Evolutionary conservation across 2,888 invertebrate species (phyloP), one percentile per base, ranked within the genome.

Genomic region (Willowsia nigromaculata): DNA sequence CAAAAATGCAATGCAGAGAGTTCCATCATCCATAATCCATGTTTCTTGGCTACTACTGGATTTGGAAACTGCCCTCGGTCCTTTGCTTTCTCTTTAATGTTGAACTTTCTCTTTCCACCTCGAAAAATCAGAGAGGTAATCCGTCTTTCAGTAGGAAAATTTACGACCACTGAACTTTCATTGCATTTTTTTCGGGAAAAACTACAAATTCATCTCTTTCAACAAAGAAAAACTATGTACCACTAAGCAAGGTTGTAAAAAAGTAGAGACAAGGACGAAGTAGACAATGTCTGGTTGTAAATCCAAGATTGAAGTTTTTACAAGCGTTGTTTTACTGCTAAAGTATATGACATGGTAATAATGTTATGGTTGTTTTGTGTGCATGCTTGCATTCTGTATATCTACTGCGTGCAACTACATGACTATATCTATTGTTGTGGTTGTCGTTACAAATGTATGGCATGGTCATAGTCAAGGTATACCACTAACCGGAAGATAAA

Each of bases 291-390:
- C 37, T 37, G 78, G 85, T 78, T 85, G 78, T 85, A 85, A 85
- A 85, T 85, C 85, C 62, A 62, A 85, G 85, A 85, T 85, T 85
- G 85, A 85, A 85, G 85, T 85, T 85, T 85, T 85, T 85, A 85
- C 43, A 85, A 65, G 71, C 71, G 40, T 71, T 22, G 71, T 56
- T 84, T 71, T 83, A 71, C 53, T 11, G 37, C 71, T 5, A 13
- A 6, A 0, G 37, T 68, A 37, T 37, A 68, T 68, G 68, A 68
- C 7, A 9, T 22, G 25, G 22, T 40, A 30, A 5, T 68, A 13
- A 11, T 68, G 33, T 37, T 62, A 15, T 62, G 62, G 33, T 40
- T 37, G 59, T 59, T 18, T 27, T 62, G 37, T 40, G 18, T 33
- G 33, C 37, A 33, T 18, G 15, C 62, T 13, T 65, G n/a, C 33